Base-by-base conservation (phyloP, 1,140 invertebrate species). In the Cepaea nemoralis region DNA sequence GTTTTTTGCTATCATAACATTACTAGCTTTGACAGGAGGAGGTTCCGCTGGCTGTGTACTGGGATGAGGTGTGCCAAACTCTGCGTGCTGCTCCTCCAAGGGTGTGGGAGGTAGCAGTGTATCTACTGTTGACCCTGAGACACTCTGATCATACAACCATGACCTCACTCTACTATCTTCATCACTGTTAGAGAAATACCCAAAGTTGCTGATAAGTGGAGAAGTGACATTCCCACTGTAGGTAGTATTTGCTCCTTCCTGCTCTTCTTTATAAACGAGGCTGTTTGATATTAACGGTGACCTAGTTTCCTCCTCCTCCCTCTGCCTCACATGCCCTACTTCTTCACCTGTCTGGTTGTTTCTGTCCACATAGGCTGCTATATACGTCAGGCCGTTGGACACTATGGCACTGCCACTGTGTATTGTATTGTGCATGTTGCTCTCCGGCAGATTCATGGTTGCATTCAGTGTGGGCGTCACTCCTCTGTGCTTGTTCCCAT, bases 401-500 rank as follows among this genome's bases (percentile, higher is more conserved):
- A 79, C 66, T 3, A 80, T 45, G 1, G 42, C 45, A n/a, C 31
- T 50, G 27, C n/a, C 16, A 40, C 33, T 73, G 45, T 48, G 80
- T 22, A 70, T 74, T 27, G n/a, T 40, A 24, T 33, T 73, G 35
- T 50, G 39, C 10, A 48, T 40, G 37, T 37, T 24, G 55, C 33
- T 31, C 74, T 82, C 77, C 16, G 69, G 39, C 50, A 77, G 73
- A 82, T 85, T 80, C 86, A 91, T 80, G 89, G 85, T 87, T 19
- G 86, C 91, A 87, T 93, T 94, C 24, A 93, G 89, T 78, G 93
- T 93, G 40, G 93, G 93, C 84, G 93, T 94, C 50, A 93, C 91
- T 85, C 93, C 93, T 84, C 92, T 93, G 76, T 92, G 88, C 83
- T 91, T 88, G n/a, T 80, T 82, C 16, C 89, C 89, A 27, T 90